Percentiles rank a stretch among this genome's conserved stretches.
These are phyloP conservation scores for Meloidogyne exigua DNA, from an alignment of 1,140 invertebrate genomes.

Conservation along the genomic window DNA sequence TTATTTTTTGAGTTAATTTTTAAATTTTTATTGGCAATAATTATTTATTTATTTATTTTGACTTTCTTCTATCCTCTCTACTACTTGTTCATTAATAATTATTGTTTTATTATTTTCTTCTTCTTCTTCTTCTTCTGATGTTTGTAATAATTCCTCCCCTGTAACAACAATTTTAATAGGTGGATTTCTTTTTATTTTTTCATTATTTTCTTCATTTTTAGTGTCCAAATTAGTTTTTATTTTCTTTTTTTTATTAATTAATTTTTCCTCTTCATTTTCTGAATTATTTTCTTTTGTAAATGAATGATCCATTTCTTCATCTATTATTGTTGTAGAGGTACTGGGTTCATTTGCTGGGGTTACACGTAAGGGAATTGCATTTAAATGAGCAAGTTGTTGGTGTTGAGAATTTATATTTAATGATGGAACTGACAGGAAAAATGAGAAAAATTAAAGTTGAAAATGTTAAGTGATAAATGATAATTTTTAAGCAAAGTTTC, in stretches of 20 bases:
- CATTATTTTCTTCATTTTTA: neutral
- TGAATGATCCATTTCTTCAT: conserved; percentile 10
- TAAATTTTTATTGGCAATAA: too few relatives aligned
- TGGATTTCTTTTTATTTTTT: neutral
- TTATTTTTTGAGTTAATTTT: too few relatives aligned
- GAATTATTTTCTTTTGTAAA: neutral
- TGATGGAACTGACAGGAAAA: neutral
- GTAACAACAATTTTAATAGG: conserved; percentile 22
- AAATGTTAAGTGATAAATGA: too few relatives aligned
- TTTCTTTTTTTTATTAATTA: neutral
- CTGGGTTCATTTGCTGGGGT: neutral
- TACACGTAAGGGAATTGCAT: neutral
- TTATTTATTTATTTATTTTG: neutral
- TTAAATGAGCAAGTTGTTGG: neutral
- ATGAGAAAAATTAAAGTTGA: neutral
- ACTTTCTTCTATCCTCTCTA: neutral
- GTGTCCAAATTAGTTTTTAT: neutral
- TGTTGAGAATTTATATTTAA: neutral
- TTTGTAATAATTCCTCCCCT: neutral
- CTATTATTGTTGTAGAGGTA: neutral
- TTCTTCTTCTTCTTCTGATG: too few relatives aligned
- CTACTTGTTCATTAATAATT: too few relatives aligned
- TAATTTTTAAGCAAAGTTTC: too few relatives aligned
- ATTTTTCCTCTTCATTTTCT: neutral
- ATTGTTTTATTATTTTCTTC: too few relatives aligned